Conservation (phyloP, 2,113 vertebrate species). For the Trichechus manatus region DNA sequence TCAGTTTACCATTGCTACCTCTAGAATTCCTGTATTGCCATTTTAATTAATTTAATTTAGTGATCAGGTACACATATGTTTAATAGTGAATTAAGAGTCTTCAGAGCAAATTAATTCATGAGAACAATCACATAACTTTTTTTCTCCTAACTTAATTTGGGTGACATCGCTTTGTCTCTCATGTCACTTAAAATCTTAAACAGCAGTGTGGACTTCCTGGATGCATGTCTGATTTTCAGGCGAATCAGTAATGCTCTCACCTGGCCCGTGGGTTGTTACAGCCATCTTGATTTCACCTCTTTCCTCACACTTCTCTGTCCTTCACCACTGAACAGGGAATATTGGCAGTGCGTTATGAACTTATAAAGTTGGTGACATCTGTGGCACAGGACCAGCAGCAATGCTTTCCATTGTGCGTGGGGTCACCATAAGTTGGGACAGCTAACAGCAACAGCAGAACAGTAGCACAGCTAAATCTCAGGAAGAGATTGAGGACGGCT, state of each 20-base stretch:
- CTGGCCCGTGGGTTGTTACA: not conserved
- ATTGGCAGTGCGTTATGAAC: not conserved
- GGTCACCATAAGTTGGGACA: no score
- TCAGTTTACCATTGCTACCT: not conserved
- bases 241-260: not conserved
- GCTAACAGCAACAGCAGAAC: no score
- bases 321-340: not conserved
- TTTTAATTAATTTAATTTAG: conserved; percentile 23
- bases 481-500: not conserved
- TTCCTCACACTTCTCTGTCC: not conserved
- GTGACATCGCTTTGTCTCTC: not conserved
- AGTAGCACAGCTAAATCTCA: not conserved
- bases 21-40: not conserved
- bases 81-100: conserved; percentile 49
- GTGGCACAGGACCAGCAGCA: no score
- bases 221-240: conserved; percentile 10
- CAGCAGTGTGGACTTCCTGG: not conserved
- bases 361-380: not conserved
- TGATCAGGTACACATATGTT: not conserved
- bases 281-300: not conserved
- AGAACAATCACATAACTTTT: not conserved
- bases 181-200: conserved; percentile 48
- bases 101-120: conserved; percentile 30
- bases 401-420: no score
- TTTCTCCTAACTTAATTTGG: conserved; percentile 31